phyloP scores from a whole-genome alignment of 2,888 invertebrate genomes.

The Schizotus pectinicornis region DNA sequence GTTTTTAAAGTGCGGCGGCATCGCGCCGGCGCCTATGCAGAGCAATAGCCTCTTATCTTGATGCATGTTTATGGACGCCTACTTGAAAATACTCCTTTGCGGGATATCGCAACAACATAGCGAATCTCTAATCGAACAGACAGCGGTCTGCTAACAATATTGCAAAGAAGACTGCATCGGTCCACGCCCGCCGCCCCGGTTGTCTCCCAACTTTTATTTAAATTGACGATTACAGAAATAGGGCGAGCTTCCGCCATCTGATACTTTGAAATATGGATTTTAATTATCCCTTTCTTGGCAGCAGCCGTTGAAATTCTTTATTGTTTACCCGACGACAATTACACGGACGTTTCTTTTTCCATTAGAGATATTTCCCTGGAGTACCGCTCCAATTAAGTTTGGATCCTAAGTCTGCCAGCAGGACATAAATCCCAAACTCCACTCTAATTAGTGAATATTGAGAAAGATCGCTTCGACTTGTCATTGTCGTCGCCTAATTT shows the following conservation, averaged over 20 bases:
- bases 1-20: not conserved
- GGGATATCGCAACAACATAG: slow-evolving; percentile 15
- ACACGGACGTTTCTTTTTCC: slow-evolving; percentile 19
- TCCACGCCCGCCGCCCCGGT: not conserved
- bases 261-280: slow-evolving; percentile 10
- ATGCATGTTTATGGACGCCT: slow-evolving; percentile 39
- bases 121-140: slow-evolving; percentile 13
- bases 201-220: no score
- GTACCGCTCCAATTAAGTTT: slow-evolving; percentile 35
- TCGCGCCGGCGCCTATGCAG: slow-evolving; percentile 35
- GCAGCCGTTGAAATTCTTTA: slow-evolving; percentile 10
- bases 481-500: slow-evolving; percentile 2
- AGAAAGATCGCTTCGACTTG: slow-evolving; percentile 32
- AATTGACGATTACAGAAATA: slow-evolving; percentile 3
- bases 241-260: no score
- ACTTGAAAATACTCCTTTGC: slow-evolving; percentile 31
- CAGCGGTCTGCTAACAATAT: slow-evolving; percentile 1
- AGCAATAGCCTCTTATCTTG: slow-evolving; percentile 41
- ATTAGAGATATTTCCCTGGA: slow-evolving; percentile 37
- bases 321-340: slow-evolving; percentile 13
- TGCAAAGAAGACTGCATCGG: not conserved
- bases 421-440: slow-evolving; percentile 32
- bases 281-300: slow-evolving; percentile 3
- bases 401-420: slow-evolving; percentile 21
- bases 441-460: slow-evolving; percentile 37